A percentile compares a stretch with the other conserved stretches of the same genome.
Evolutionary conservation across 1,140 invertebrate genomes (phyloP).

Genomic region (Portunus trituberculatus): DNA sequence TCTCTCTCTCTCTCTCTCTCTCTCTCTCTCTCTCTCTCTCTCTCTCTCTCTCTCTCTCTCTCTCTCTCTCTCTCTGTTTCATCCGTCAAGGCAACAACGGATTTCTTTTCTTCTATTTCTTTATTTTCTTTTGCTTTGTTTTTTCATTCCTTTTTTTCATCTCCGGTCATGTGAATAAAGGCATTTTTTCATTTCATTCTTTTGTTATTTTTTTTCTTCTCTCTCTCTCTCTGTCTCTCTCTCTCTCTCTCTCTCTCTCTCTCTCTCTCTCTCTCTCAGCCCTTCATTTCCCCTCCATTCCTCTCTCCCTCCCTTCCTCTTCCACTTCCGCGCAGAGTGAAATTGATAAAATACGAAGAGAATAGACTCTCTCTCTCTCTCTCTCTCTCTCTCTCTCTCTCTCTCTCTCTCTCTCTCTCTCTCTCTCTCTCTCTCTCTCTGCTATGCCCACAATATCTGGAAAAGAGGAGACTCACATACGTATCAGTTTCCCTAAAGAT

Average conservation of each 20-base stretch:
- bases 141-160: not conserved
- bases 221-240: constrained; percentile 8
- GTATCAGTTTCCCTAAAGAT: not conserved
- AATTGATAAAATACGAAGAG: not conserved
- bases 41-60: constrained; percentile 27
- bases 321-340: not conserved
- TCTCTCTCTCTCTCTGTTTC: not conserved
- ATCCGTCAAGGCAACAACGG: not conserved
- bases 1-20: constrained; percentile 25
- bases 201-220: not conserved
- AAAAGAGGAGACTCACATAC: not conserved
- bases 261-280: not conserved
- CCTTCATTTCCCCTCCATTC: not conserved
- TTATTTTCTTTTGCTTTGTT: not conserved
- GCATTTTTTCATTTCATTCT: not conserved
- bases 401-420: not conserved
- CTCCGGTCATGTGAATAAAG: not conserved
- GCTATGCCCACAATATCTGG: not conserved
- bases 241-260: constrained; percentile 11
- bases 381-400: constrained; percentile 39
- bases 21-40: constrained; percentile 41
- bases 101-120: not conserved
- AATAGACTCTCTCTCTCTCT: constrained; percentile 32
- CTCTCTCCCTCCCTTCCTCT: not conserved
- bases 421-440: not conserved